Evolutionary conservation across 1,140 invertebrate genomes (phyloP), one percentile per base, ranked within the genome.

Genomic region (Tetragonula clypearis): DNA sequence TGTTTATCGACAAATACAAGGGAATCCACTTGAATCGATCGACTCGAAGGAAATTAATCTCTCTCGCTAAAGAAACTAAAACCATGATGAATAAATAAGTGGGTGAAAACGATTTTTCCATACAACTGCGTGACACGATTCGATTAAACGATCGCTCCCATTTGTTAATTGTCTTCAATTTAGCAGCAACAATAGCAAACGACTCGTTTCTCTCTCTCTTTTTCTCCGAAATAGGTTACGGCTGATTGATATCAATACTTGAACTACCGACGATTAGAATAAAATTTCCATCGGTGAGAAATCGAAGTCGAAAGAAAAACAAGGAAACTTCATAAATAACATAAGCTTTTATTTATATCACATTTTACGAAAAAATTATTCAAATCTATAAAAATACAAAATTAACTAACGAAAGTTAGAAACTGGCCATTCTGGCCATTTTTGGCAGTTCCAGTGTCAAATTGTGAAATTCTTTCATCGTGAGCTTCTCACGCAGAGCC

Each of bases 171-270:
- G 9, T 66, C 35, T 65, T 17, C n/a, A 78, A 26, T 60, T 66
- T 55, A 49, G 41, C 8, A 41, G 19, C 26, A 12, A 41, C 12
- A 23, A 55, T 53, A 66, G 65, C n/a, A 14, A 30, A 41, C 53
- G 68, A 49, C 35, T 35, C 60, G 35, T 53, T 53, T 65, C 17
- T 30, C 49, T n/a, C 17, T 30, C 68, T 56, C 53, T 35, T 30
- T 30, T 30, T 30, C 30, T 30, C 30, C 1, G 30, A 41, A 79
- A 79, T 49, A 66, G 66, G 78, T 79, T 79, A 69, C 68, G 49
- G 62, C 35, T 79, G 65, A n/a, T 79, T 69, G 56, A 79, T 69
- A 69, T 69, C 12, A 71, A 53, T 30, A 26, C 41, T 41, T 8
- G 41, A 41, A 41, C 41, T 41, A 41, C 41, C 41, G 35, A 41